Conservation (phyloP, 2,113 vertebrate genomes). For the Colinus virginianus region DNA sequence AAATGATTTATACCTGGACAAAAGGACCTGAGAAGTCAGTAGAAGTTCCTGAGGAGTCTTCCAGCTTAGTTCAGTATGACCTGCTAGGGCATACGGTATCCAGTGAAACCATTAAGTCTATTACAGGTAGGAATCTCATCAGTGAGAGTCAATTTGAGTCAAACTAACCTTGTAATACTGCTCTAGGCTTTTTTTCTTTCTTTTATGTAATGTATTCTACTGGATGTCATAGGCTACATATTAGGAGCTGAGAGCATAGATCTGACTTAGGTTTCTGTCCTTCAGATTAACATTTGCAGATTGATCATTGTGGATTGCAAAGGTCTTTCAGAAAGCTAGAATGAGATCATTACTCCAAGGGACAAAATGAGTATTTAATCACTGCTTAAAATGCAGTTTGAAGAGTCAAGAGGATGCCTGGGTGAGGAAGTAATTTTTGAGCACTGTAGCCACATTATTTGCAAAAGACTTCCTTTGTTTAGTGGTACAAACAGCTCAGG, state of each 20-base stretch:
- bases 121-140: constrained; percentile 86
- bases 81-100: constrained; percentile 96
- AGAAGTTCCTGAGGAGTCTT: constrained; percentile 96
- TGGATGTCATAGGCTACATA: background rate
- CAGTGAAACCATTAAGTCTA: constrained; percentile 95
- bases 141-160: background rate
- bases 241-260: constrained; percentile 21
- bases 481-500: constrained; percentile 3
- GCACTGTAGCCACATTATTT: constrained; percentile 56
- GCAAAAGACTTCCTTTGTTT: constrained; percentile 69
- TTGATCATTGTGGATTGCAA: constrained; percentile 47
- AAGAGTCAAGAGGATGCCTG: constrained; percentile 62
- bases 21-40: constrained; percentile 96
- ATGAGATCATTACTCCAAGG: constrained; percentile 64
- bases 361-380: constrained; percentile 63
- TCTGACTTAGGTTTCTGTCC: constrained; percentile 48
- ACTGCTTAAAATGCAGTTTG: constrained; percentile 65
- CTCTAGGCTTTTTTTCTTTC: background rate
- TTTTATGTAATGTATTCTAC: background rate
- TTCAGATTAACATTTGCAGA: constrained; percentile 65
- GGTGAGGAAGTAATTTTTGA: constrained; percentile 71
- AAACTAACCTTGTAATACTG: background rate
- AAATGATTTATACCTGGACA: constrained; percentile 99
- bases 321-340: constrained; percentile 40
- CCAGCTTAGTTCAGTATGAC: constrained; percentile 98